Percentiles rank a stretch among this genome's conserved stretches.
phyloP scores from a whole-genome alignment of 2,113 vertebrate genomes.

The Cacatua alba region DNA sequence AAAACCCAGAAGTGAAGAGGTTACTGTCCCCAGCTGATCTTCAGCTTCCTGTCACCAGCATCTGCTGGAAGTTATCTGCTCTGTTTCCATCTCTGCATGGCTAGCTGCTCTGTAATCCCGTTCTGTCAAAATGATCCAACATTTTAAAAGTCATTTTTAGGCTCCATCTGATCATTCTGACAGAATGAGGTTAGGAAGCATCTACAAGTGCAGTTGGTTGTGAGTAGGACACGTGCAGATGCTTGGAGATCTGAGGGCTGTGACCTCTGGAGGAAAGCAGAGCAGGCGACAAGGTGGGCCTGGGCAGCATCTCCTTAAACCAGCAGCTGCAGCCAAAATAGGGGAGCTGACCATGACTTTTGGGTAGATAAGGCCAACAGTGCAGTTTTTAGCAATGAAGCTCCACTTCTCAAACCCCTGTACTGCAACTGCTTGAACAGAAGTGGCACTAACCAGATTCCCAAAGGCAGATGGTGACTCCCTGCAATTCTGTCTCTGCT shows the following conservation, averaged over 20 bases:
- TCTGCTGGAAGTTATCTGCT: background rate
- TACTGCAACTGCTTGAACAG: background rate
- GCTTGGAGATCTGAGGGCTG: background rate
- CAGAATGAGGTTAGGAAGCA: slow-evolving; percentile 32
- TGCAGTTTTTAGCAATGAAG: background rate
- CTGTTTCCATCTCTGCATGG: background rate
- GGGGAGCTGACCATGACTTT: background rate
- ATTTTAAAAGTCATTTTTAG: background rate
- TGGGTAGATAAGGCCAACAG: background rate
- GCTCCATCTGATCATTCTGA: slow-evolving; percentile 4
- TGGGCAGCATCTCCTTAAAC: background rate
- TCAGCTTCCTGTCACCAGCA: background rate
- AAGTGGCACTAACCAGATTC: background rate
- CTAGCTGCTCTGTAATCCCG: background rate
- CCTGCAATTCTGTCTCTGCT: background rate
- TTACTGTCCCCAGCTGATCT: background rate
- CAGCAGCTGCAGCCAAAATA: background rate
- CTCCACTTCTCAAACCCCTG: background rate
- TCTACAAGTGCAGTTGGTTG: background rate
- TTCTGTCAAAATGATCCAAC: slow-evolving; percentile 11
- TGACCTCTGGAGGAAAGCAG: background rate
- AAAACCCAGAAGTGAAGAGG: background rate
- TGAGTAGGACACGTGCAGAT: background rate
- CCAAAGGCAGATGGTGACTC: background rate
- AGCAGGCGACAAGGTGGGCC: background rate